phyloP scores from a whole-genome alignment of 92 coral and sea anemone species.

The Heliopora coerulea region DNA sequence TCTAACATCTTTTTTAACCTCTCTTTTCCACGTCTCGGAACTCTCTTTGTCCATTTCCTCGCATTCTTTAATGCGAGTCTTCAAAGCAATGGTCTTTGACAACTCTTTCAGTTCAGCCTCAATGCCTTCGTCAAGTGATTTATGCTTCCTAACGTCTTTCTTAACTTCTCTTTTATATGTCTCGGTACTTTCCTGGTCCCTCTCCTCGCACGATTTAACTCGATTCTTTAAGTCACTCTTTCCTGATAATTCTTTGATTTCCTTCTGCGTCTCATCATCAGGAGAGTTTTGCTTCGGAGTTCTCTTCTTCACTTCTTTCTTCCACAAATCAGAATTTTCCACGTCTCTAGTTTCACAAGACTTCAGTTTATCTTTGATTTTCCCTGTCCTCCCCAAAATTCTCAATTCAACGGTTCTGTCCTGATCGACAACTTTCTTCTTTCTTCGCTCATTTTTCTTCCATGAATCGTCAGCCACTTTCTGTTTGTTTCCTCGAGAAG shows the following conservation, averaged over 20 bases:
- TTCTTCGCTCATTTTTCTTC: constrained; percentile 31
- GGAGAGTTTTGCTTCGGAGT: constrained; percentile 16
- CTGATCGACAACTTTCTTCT: constrained; percentile 9
- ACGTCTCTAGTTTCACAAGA: constrained; percentile 6
- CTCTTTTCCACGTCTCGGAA: constrained; percentile 28
- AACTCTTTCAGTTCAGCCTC: constrained; percentile 27
- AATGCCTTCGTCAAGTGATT: constrained; percentile 27
- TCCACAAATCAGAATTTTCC: constrained; percentile 12
- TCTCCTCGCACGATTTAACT: constrained; percentile 24
- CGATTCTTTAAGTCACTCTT: constrained; percentile 27
- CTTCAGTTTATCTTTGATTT: constrained; percentile 10
- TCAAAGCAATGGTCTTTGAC: constrained; percentile 20
- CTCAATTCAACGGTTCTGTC: constrained; percentile 25
- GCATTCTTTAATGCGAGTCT: constrained; percentile 33
- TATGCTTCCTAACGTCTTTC: constrained; percentile 26
- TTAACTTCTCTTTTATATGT: constrained; percentile 34
- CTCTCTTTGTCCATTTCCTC: constrained; percentile 36
- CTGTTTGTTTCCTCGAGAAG: constrained; percentile 4
- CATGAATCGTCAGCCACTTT: constrained; percentile 29
- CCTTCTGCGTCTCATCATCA: constrained; percentile 36
- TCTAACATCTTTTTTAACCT: constrained; percentile 23
- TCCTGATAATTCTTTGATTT: constrained; percentile 10
- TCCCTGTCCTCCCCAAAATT: constrained; percentile 21
- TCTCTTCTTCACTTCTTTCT: constrained; percentile 28
- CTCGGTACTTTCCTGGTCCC: constrained; percentile 26